Conservation (phyloP, 2,113 vertebrate species). For the Rutilus rutilus region DNA sequence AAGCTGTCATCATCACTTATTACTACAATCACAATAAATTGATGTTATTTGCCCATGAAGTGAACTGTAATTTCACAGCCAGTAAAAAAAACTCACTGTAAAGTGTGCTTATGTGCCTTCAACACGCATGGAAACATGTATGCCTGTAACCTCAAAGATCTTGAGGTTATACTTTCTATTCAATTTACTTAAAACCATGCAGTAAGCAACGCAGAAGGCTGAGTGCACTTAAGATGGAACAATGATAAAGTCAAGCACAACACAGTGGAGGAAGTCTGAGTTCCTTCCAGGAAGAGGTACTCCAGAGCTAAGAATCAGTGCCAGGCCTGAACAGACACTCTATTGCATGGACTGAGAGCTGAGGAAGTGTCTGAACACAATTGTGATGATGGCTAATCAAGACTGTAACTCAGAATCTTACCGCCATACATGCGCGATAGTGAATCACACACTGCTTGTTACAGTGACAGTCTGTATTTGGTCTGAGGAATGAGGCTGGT, state of each 20-base stretch:
- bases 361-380: slow-evolving; percentile 40
- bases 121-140: slow-evolving; percentile 42
- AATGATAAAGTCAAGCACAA: slow-evolving; percentile 61
- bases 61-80: slow-evolving; percentile 29
- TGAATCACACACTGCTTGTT: neutral
- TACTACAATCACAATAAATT: slow-evolving; percentile 3
- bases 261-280: slow-evolving; percentile 33
- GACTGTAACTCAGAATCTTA: neutral
- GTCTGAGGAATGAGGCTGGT: neutral
- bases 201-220: slow-evolving; percentile 55
- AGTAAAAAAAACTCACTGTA: slow-evolving; percentile 27
- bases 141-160: slow-evolving; percentile 20
- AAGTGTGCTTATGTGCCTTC: slow-evolving; percentile 19
- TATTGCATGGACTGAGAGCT: slow-evolving; percentile 28
- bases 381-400: slow-evolving; percentile 35
- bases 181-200: slow-evolving; percentile 59
- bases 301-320: slow-evolving; percentile 59
- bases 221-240: slow-evolving; percentile 64
- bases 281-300: slow-evolving; percentile 52
- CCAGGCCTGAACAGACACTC: slow-evolving; percentile 55
- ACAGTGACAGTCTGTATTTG: neutral
- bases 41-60: slow-evolving; percentile 17
- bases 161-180: slow-evolving; percentile 56
- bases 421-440: neutral
- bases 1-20: neutral